Percentiles rank a stretch among this genome's conserved stretches.
phyloP scores from a whole-genome alignment of 1,140 invertebrate species.

The Agrypnia vestita region DNA sequence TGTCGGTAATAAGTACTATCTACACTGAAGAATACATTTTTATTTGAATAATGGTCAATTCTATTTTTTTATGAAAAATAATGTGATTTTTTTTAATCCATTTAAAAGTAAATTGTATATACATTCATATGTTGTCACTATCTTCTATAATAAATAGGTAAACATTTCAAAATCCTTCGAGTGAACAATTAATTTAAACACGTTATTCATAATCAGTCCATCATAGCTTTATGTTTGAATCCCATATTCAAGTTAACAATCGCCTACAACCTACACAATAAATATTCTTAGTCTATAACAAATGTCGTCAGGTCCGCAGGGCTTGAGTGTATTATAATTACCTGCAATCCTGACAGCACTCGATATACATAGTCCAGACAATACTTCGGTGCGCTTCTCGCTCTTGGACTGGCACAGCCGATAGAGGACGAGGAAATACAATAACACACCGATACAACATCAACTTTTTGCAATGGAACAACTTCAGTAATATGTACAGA shows the following conservation, averaged over 20 bases:
- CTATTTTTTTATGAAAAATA: no score
- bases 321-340: conserved; percentile 3
- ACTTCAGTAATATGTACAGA: conserved; percentile 1
- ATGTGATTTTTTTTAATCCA: no score
- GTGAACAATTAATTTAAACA: conserved; percentile 12
- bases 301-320: neutral
- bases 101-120: no score
- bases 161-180: conserved; percentile 22
- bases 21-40: no score
- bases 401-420: neutral
- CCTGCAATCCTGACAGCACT: conserved; percentile 3
- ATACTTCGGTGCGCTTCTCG: neutral
- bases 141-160: conserved; percentile 7
- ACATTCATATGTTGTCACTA: neutral
- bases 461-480: neutral
- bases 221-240: conserved; percentile 25
- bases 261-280: conserved; percentile 22
- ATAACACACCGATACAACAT: neutral
- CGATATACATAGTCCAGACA: neutral
- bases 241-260: conserved; percentile 17
- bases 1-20: no score
- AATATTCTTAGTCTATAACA: conserved; percentile 8
- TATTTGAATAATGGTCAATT: no score
- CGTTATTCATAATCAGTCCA: conserved; percentile 39
- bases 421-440: neutral